A percentile compares a stretch with the other conserved stretches of the same genome.
Conservation (phyloP, 2,888 invertebrate species). For the Sinopyrophorus schimmeli region DNA sequence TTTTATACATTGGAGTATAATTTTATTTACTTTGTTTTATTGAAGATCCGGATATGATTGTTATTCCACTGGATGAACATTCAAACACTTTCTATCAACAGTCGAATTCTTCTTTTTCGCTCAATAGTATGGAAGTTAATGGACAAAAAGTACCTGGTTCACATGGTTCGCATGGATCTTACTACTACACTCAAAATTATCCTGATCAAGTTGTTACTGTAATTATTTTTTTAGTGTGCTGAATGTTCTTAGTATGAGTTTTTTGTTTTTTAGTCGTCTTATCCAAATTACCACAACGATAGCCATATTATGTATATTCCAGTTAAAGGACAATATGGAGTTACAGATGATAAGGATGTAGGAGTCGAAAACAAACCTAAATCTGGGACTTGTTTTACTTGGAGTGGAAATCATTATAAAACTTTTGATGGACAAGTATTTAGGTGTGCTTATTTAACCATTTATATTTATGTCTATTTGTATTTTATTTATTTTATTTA, state of each 20-base stretch:
- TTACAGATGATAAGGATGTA: slow-evolving; percentile 18
- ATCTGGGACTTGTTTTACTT: slow-evolving; percentile 74
- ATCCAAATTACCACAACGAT: slow-evolving; percentile 14
- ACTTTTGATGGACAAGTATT: slow-evolving; percentile 83
- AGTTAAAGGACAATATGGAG: slow-evolving; percentile 16
- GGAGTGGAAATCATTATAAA: slow-evolving; percentile 81
- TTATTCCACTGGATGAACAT: slow-evolving; percentile 37
- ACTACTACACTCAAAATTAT: too few relatives aligned
- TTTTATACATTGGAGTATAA: background rate
- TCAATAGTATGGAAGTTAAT: slow-evolving; percentile 1
- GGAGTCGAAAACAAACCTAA: slow-evolving; percentile 53
- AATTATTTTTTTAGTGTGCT: too few relatives aligned
- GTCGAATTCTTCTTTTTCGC: background rate
- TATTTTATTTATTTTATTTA: slow-evolving; percentile 19
- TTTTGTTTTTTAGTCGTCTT: too few relatives aligned
- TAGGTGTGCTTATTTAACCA: slow-evolving; percentile 60
- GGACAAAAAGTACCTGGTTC: slow-evolving; percentile 8
- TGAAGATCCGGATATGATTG: slow-evolving; percentile 40
- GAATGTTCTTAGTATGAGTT: too few relatives aligned
- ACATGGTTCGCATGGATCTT: too few relatives aligned
- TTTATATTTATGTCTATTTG: background rate
- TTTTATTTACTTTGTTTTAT: slow-evolving; percentile 1
- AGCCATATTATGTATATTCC: slow-evolving; percentile 21
- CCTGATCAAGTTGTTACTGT: too few relatives aligned
- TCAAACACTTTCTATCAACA: slow-evolving; percentile 18